These are phyloP conservation scores for Gryllus longicercus DNA, from an alignment of 2,888 invertebrate genomes.

Conservation along the genomic window DNA sequence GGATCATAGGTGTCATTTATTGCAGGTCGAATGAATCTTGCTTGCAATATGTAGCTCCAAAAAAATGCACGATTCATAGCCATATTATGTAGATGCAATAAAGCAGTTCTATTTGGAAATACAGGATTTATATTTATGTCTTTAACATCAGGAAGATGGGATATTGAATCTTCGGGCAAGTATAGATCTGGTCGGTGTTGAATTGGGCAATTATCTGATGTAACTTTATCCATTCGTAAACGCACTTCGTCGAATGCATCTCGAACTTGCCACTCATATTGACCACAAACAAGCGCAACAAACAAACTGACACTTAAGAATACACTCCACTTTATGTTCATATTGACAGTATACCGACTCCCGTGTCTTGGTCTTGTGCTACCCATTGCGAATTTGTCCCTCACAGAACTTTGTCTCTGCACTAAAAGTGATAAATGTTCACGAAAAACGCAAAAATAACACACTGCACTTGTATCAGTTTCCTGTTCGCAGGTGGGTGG, in stretches of 20 bases:
- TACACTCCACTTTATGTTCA: neutral
- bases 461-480: too few species aligned
- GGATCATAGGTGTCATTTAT: constrained; percentile 93
- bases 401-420: too few species aligned
- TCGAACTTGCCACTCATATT: constrained; percentile 87
- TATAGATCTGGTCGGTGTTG: constrained; percentile 80
- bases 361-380: too few species aligned
- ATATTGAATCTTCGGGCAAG: constrained; percentile 78
- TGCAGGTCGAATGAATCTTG: constrained; percentile 82
- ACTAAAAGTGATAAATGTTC: too few species aligned
- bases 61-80: constrained; percentile 94
- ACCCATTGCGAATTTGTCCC: too few species aligned
- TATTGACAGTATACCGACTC: too few species aligned
- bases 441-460: too few species aligned
- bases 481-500: too few species aligned
- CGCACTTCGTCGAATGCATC: constrained; percentile 89
- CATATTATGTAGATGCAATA: constrained; percentile 92
- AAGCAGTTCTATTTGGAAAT: constrained; percentile 88
- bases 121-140: constrained; percentile 92
- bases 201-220: constrained; percentile 83
- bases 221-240: constrained; percentile 77
- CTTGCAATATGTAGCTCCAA: constrained; percentile 91
- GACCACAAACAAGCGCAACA: constrained; percentile 60
- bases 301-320: neutral
- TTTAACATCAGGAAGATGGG: constrained; percentile 89